These are phyloP conservation scores for Opisthograptis luteolata DNA, from an alignment of 2,888 invertebrate species.

Conservation along the genomic window DNA sequence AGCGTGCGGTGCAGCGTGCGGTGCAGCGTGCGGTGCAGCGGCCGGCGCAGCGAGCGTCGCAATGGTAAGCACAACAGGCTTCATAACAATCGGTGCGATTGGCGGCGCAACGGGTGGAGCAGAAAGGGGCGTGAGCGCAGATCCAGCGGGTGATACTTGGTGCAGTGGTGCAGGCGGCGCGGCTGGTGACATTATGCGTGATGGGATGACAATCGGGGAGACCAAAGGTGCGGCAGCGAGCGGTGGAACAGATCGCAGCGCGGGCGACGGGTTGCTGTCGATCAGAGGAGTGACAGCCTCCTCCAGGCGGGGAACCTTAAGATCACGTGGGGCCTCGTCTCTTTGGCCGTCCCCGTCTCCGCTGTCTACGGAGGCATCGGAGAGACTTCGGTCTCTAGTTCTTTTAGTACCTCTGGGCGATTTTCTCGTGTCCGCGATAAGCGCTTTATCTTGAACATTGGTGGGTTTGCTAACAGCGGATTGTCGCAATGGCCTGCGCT, in stretches of 20 bases:
- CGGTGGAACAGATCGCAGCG: conserved; percentile 25
- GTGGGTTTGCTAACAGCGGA: conserved; percentile 59
- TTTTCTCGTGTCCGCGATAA: conserved; percentile 77
- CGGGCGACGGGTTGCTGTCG: conserved; percentile 32
- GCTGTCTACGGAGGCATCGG: conserved; percentile 87
- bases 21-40: conserved; percentile 9
- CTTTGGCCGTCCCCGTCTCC: conserved; percentile 82
- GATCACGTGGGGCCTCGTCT: conserved; percentile 57
- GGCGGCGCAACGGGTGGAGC: conserved; percentile 18
- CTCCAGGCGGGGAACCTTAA: conserved; percentile 57
- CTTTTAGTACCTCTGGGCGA: conserved; percentile 87
- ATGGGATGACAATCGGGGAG: conserved; percentile 9
- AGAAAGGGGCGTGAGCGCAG: neutral
- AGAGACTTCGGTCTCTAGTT: conserved; percentile 86
- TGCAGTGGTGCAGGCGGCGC: conserved; percentile 5
- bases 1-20: too few species aligned
- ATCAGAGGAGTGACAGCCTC: conserved; percentile 40
- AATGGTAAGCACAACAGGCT: too few species aligned
- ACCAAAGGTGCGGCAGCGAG: conserved; percentile 1
- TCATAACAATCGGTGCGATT: conserved; percentile 22
- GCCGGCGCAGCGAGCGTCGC: conserved; percentile 26
- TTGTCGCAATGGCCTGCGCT: conserved; percentile 84
- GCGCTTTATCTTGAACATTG: conserved; percentile 52
- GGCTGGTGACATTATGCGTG: neutral
- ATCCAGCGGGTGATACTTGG: neutral